Evolutionary conservation across 2,888 invertebrate species (phyloP), one percentile per base, ranked within the genome.

Genomic region (Nomada lathburiana): DNA sequence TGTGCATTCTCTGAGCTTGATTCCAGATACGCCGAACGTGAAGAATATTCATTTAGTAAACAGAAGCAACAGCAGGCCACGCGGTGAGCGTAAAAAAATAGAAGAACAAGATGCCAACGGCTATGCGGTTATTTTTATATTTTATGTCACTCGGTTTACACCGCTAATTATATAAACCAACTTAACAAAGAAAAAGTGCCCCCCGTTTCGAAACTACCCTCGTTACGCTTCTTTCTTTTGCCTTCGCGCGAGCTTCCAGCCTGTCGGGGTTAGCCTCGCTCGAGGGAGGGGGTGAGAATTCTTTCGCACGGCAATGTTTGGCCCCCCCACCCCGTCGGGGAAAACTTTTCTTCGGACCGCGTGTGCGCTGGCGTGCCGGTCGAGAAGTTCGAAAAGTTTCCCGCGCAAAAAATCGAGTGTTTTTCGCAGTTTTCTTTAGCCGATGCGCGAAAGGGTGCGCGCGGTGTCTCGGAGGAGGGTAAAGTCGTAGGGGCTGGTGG

Each of bases 371-470:
- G 50, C 59, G 64, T 60, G 57, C 26, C 53, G 59, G 68, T 68
- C 71, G 57, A 78, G 76, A 71, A 89, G 88, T 91, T 91, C 81
- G 79, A 88, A 89, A 92, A 92, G 90, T 89, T 92, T 89, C 86
- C 87, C 90, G 91, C 89, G 90, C 83, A 91, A 91, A 91, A 92
- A 92, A 85, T 82, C 83, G 82, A 84, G 86, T 85, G 92, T 92
- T 92, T 91, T 11, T 13, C 88, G 77, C 89, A 88, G 87, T 85
- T 88, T 86, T 86, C 86, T 88, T 88, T 63, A 42, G 62, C 69
- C 79, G 44, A 70, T 88, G 88, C 85, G 88, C 88, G 82, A 80
- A 71, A 84, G 86, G 76, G 55, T 83, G 85, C 76, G 87, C 84
- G 74, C 73, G 18, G 62, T 47, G 52, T 67, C 53, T 44, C 76